Conservation (phyloP, 30 jellyfish, hydroid and myxozoan genomes). For the Phacellophora camtschatica region DNA sequence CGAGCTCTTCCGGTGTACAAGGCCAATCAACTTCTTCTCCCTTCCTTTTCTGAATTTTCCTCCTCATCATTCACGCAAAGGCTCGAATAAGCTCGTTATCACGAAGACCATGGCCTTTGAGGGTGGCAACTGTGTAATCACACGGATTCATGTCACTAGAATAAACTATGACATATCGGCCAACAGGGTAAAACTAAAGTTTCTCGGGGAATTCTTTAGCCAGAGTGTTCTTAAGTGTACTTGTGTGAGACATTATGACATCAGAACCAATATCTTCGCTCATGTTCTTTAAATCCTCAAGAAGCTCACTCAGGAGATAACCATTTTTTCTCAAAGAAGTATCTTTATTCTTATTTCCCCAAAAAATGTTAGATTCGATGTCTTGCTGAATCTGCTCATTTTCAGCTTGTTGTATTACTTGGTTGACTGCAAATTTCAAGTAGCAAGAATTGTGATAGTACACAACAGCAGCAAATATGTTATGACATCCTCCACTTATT, state of each 20-base stretch:
- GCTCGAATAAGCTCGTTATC: conserved; percentile 13
- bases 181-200: no score
- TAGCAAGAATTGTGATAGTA: conserved; percentile 23
- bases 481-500: neutral
- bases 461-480: conserved; percentile 32
- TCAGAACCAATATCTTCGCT: conserved; percentile 30
- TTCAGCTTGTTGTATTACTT: neutral
- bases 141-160: conserved; percentile 27
- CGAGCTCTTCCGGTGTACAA: conserved; percentile 7
- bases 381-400: neutral
- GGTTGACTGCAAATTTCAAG: conserved; percentile 5
- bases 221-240: conserved; percentile 10
- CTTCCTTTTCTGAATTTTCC: neutral
- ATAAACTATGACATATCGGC: neutral
- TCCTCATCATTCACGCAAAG: neutral
- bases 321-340: conserved; percentile 31
- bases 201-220: conserved; percentile 19
- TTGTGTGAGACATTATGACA: neutral
- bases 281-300: conserved; percentile 8
- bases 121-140: conserved; percentile 24
- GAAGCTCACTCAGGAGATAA: conserved; percentile 21
- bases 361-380: neutral
- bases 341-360: neutral
- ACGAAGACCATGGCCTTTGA: conserved; percentile 26
- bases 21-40: neutral